These are phyloP conservation scores for Ispidina lecontei DNA, from an alignment of 2,797 vertebrate species.

Conservation along the genomic window DNA sequence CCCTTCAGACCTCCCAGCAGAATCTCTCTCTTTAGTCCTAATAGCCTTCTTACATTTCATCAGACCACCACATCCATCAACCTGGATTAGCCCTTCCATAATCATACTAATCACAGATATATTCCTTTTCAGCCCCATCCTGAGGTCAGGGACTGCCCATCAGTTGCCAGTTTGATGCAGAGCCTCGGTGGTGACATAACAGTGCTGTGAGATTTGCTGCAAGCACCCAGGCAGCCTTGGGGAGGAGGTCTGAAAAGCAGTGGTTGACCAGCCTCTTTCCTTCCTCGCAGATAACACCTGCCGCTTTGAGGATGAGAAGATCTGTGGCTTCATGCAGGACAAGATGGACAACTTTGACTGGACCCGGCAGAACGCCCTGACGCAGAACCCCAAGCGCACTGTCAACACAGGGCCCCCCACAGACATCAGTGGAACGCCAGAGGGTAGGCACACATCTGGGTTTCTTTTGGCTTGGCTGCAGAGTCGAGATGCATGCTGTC, in stretches of 20 bases:
- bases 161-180: neutral
- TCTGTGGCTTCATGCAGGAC: constrained; percentile 95
- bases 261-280: neutral
- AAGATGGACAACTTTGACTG: constrained; percentile 93
- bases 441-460: constrained; percentile 78
- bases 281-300: constrained; percentile 82
- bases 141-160: neutral
- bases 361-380: constrained; percentile 92
- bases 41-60: neutral
- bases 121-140: neutral
- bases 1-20: neutral
- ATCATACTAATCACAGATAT: neutral
- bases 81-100: neutral
- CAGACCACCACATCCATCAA: neutral
- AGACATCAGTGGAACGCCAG: constrained; percentile 90
- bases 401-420: constrained; percentile 92
- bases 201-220: neutral
- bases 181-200: neutral
- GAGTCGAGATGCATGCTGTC: accelerated
- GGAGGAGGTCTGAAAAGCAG: neutral
- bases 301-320: constrained; percentile 91
- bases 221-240: neutral
- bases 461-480: neutral
- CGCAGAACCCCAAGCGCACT: constrained; percentile 93
- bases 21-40: neutral